Evolutionary conservation across 2,888 invertebrate genomes (phyloP).

Genomic region (Drosophila meridiana): DNA sequence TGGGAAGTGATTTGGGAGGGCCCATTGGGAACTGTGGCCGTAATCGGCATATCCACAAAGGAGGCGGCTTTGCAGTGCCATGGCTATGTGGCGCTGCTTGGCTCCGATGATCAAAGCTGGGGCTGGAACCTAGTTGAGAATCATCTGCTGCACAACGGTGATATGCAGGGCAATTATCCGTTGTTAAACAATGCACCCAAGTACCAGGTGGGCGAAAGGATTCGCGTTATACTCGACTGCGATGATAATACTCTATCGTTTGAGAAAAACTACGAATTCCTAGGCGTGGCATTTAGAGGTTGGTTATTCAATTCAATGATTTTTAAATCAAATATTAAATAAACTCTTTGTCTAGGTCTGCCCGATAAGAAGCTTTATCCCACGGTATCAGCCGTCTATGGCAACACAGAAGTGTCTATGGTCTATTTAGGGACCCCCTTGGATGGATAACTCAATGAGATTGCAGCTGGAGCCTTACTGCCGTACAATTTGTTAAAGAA

Average conservation of each 20-base stretch:
- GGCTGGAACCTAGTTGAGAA: conserved; percentile 99
- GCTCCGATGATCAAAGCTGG: conserved; percentile 99
- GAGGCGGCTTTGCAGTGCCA: conserved; percentile 97
- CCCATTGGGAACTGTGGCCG: conserved; percentile 98
- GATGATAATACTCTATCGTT: conserved; percentile 98
- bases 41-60: conserved; percentile 97
- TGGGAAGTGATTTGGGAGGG: conserved; percentile 99
- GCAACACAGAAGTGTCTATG: conserved; percentile 99
- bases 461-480: conserved; percentile 62
- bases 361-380: conserved; percentile 97
- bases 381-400: conserved; percentile 98
- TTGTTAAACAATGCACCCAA: conserved; percentile 97
- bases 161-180: conserved; percentile 97
- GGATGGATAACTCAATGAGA: conserved; percentile 90
- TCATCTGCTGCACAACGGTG: conserved; percentile 97
- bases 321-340: no score
- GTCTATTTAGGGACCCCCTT: conserved; percentile 98
- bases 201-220: conserved; percentile 98
- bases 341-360: conserved; percentile 87
- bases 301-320: conserved; percentile 37
- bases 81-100: conserved; percentile 97
- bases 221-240: conserved; percentile 98
- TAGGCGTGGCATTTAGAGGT: conserved; percentile 99
- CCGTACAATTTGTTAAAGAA: conserved; percentile 68
- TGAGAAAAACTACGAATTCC: conserved; percentile 98